These are phyloP conservation scores for Lasioglossum zephyrum DNA, from an alignment of 2,888 invertebrate genomes.

Conservation along the genomic window DNA sequence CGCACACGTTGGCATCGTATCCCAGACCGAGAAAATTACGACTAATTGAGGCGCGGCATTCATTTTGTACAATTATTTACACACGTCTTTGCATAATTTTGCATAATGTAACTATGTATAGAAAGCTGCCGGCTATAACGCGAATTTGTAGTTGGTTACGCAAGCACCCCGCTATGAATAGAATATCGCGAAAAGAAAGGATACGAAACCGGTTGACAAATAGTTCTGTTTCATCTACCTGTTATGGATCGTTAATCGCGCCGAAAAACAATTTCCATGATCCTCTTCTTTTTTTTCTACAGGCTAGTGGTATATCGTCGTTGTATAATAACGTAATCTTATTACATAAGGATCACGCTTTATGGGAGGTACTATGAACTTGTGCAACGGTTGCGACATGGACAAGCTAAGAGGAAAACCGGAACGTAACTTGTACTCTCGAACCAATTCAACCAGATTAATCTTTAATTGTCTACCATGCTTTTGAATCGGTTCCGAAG, in stretches of 20 bases:
- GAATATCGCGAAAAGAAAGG: slow-evolving; percentile 15
- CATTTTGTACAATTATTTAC: not conserved
- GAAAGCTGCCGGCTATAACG: slow-evolving; percentile 17
- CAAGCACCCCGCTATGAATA: slow-evolving; percentile 20
- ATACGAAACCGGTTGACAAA: slow-evolving; percentile 36
- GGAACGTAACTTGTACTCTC: not conserved
- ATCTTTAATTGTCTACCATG: not conserved
- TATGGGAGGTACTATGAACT: slow-evolving; percentile 13
- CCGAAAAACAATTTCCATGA: slow-evolving; percentile 22
- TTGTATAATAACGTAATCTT: slow-evolving; percentile 30
- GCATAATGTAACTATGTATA: not conserved
- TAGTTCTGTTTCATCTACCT: slow-evolving; percentile 23
- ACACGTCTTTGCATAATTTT: not conserved
- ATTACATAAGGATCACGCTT: slow-evolving; percentile 29
- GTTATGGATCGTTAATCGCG: slow-evolving; percentile 27
- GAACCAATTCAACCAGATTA: not conserved
- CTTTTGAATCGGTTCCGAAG: not conserved
- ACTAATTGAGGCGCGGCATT: not conserved
- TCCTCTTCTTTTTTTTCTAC: not conserved
- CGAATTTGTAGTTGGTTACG: slow-evolving; percentile 26
- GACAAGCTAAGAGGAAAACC: not conserved
- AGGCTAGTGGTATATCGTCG: not conserved
- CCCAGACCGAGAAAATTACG: not conserved
- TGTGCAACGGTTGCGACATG: slow-evolving; percentile 15
- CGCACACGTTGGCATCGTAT: not conserved